Evolutionary conservation across 2,888 invertebrate genomes (phyloP), one percentile per base, ranked within the genome.

Genomic region (Caenorhabditis sulstoni): DNA sequence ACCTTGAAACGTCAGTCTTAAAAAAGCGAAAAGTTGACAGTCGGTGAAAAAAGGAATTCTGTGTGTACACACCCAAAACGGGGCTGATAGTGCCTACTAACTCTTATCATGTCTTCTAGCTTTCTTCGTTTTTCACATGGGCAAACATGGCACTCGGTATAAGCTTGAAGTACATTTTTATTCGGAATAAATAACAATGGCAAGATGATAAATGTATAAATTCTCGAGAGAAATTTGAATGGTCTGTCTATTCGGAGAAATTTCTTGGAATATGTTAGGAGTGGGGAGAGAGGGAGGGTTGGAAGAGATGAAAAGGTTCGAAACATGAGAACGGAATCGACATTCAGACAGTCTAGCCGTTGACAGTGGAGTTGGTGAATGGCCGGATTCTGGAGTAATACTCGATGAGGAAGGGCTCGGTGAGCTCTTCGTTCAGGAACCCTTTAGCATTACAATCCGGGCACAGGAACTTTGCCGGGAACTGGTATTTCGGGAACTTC

Each of bases 401-500:
- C 14, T 85, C 77, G 14, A 87, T 71, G 35, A 88, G 82, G 76
- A 87, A 81, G 12, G 79, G 61, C 59, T 75, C 57, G 49, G 78
- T 61, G 12, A 61, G 47, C 8, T 52, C 66, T 37, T 83, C 81
- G 53, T 68, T 50, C 18, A 77, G 58, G 29, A 52, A 55, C 35
- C 66, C 81, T n/a, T 83, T 80, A 0, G 66, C 20, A n/a, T 80
- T 78, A 67, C 88, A 88, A n/a, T 86, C 80, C 2, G 80, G 66
- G 58, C 88, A 89, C 18, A 89, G 68, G 76, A 89, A 89, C 14
- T 78, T 74, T 1, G 89, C 85, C 29, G 89, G 89, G 83, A 89
- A 89, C 68, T 88, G 88, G 73, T 82, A 83, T 65, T 98, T 98
- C 0, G 95, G 95, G 91, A 94, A 94, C 70, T 93, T 91, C 0